These are phyloP conservation scores for Eulacestoma nigropectus DNA, from an alignment of 2,113 vertebrate species.

Conservation along the genomic window DNA sequence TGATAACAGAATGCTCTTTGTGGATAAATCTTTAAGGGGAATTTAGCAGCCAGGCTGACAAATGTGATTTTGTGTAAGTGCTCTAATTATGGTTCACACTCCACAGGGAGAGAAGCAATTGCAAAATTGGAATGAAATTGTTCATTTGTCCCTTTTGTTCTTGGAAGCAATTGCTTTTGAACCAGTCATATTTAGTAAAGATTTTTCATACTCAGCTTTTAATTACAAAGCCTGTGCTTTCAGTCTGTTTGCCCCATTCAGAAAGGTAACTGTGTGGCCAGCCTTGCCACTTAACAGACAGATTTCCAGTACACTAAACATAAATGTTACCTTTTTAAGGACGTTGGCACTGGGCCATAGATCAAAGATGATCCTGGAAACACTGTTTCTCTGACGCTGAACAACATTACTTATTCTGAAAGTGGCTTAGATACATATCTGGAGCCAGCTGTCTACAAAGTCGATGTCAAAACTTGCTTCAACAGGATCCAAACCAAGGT, in stretches of 20 bases:
- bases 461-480: background rate
- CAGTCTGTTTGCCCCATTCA: background rate
- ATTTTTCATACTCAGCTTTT: background rate
- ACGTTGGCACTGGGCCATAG: background rate
- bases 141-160: constrained; percentile 49
- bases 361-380: background rate
- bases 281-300: background rate
- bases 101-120: constrained; percentile 22
- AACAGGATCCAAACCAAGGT: background rate
- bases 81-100: constrained; percentile 40
- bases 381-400: background rate
- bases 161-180: constrained; percentile 36
- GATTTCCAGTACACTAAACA: background rate
- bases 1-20: constrained; percentile 11
- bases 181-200: background rate
- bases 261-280: background rate
- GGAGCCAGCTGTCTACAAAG: background rate
- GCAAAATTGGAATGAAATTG: constrained; percentile 22
- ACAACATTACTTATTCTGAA: background rate
- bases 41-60: constrained; percentile 26
- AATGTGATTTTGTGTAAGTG: constrained; percentile 37
- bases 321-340: background rate
- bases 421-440: background rate
- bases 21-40: constrained; percentile 22
- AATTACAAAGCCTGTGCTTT: background rate